These are phyloP conservation scores for Diplogasteroides magnus DNA, from an alignment of 1,140 invertebrate species.

Conservation along the genomic window DNA sequence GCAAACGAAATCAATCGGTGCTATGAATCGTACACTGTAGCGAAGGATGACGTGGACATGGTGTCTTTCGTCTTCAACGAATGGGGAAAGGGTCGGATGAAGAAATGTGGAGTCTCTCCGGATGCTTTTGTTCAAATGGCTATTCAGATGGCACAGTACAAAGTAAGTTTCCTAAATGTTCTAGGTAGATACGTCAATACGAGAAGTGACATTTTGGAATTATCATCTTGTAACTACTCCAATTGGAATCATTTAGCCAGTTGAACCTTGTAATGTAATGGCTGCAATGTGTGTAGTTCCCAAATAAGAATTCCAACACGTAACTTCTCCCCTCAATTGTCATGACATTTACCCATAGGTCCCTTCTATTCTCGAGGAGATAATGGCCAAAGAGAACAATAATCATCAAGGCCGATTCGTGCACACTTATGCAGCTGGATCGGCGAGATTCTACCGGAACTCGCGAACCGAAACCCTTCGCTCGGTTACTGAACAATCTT, in stretches of 20 bases:
- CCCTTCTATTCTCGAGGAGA: too few species aligned
- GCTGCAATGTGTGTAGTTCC: not conserved
- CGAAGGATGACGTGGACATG: slow-evolving; percentile 22
- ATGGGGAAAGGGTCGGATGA: slow-evolving; percentile 44
- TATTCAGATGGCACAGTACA: slow-evolving; percentile 53
- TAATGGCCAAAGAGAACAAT: too few species aligned
- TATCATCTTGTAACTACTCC: not conserved
- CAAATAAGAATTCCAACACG: too few species aligned
- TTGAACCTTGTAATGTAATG: too few species aligned
- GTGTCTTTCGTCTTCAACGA: slow-evolving; percentile 20
- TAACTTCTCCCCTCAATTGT: too few species aligned
- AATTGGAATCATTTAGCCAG: not conserved
- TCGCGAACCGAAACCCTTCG: slow-evolving; percentile 91
- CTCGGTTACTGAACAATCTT: slow-evolving; percentile 83
- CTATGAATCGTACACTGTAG: slow-evolving; percentile 5
- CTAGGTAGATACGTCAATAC: too few species aligned
- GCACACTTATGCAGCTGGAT: slow-evolving; percentile 91
- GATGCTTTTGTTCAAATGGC: slow-evolving; percentile 59
- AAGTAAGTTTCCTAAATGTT: not conserved
- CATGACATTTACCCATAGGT: too few species aligned
- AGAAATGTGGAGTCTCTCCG: slow-evolving; percentile 57
- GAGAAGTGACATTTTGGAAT: too few species aligned
- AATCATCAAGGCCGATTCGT: slow-evolving; percentile 79
- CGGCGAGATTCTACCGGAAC: slow-evolving; percentile 88
- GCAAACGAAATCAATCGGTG: slow-evolving; percentile 18